A percentile compares a stretch with the other conserved stretches of the same genome.
These are phyloP conservation scores for Dascillus cervinus DNA, from an alignment of 2,888 invertebrate genomes.

Conservation along the genomic window DNA sequence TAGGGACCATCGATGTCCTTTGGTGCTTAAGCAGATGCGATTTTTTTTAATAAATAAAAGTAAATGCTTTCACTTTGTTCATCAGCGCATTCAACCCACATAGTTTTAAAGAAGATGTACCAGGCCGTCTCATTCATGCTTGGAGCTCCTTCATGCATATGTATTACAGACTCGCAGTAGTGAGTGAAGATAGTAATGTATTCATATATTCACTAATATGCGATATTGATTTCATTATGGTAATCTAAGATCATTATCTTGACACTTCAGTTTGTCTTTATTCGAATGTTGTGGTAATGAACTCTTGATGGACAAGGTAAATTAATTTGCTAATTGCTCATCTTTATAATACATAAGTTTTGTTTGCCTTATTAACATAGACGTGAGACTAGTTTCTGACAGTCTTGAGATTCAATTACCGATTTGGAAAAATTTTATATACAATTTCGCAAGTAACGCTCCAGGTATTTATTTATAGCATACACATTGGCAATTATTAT, in stretches of 20 bases:
- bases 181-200: constrained; percentile 32
- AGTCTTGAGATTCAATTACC: no score
- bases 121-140: constrained; percentile 25
- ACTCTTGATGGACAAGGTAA: constrained; percentile 22
- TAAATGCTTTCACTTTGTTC: constrained; percentile 19
- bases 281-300: constrained; percentile 22
- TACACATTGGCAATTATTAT: no score
- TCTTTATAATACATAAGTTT: no score
- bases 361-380: no score
- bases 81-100: constrained; percentile 22
- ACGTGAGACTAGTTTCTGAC: no score
- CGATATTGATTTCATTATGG: constrained; percentile 43
- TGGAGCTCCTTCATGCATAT: constrained; percentile 23
- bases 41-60: constrained; percentile 12
- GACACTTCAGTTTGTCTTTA: constrained; percentile 39
- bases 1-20: no score
- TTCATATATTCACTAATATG: constrained; percentile 42
- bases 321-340: no score
- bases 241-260: constrained; percentile 41
- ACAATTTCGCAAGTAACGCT: no score
- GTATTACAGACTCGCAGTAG: constrained; percentile 23
- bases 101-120: constrained; percentile 28
- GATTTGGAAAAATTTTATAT: no score
- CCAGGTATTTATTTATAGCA: no score
- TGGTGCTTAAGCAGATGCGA: no score